phyloP scores from a whole-genome alignment of 2,888 invertebrate species.

The Andrena dorsata region DNA sequence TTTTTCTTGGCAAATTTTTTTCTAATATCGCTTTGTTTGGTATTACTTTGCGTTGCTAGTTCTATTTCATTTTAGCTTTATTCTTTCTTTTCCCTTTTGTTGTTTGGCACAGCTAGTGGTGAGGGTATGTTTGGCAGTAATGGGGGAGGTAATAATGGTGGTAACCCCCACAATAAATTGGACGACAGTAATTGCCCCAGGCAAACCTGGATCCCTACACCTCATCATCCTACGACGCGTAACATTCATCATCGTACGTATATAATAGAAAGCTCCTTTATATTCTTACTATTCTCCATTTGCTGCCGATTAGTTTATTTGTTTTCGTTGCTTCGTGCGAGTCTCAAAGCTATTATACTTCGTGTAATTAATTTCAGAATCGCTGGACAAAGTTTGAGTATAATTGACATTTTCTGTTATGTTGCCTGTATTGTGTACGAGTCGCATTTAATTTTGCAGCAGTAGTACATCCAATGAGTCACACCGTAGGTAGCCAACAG shows the following conservation, averaged over 20 bases:
- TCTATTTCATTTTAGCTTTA: conserved; percentile 72
- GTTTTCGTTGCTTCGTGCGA: conserved; percentile 56
- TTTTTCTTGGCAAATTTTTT: conserved; percentile 19
- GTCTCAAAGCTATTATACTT: conserved; percentile 6
- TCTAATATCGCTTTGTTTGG: conserved; percentile 55
- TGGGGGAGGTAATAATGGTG: conserved; percentile 81
- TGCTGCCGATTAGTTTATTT: conserved; percentile 55
- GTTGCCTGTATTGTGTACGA: conserved; percentile 71
- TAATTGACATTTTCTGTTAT: conserved; percentile 52
- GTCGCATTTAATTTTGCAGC: conserved; percentile 76
- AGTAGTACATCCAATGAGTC: conserved; percentile 83
- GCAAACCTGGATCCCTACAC: conserved; percentile 83
- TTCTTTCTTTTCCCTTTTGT: conserved; percentile 76
- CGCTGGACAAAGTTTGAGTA: conserved; percentile 44
- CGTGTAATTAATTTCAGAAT: conserved; percentile 53
- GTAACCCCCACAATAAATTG: conserved; percentile 82
- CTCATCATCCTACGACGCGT: conserved; percentile 83
- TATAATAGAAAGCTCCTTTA: conserved; percentile 68
- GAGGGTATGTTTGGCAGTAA: conserved; percentile 83
- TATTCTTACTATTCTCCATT: conserved; percentile 51
- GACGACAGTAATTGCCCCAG: conserved; percentile 83
- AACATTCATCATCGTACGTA: conserved; percentile 84
- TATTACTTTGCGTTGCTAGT: conserved; percentile 67
- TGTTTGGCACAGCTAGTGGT: conserved; percentile 82
- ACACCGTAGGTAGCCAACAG: conserved; percentile 81